Evolutionary conservation across 1,140 invertebrate genomes (phyloP).

Genomic region (Goniozus legneri): DNA sequence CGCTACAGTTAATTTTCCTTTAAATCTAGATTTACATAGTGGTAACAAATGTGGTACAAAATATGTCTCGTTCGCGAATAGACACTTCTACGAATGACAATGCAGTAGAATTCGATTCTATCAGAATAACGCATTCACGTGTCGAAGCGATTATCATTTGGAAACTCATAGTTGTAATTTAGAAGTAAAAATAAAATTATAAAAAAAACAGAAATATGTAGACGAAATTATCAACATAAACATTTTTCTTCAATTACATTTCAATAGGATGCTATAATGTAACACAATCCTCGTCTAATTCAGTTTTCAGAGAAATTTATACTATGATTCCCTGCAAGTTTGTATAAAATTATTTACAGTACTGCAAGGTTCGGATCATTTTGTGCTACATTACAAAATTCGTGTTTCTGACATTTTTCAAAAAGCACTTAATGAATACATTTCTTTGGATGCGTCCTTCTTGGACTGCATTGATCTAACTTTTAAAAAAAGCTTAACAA

Average conservation of each 20-base stretch:
- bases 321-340: constrained; percentile 26
- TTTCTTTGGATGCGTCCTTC: no score
- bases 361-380: constrained; percentile 17
- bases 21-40: constrained; percentile 40
- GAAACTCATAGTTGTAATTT: no score
- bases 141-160: not conserved
- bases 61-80: constrained; percentile 24
- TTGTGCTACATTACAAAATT: constrained; percentile 19
- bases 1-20: constrained; percentile 35
- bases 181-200: not conserved
- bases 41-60: constrained; percentile 51
- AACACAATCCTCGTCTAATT: no score
- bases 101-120: constrained; percentile 3
- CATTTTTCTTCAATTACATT: no score
- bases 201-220: not conserved
- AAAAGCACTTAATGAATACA: no score
- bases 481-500: no score
- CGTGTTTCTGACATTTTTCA: no score
- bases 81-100: constrained; percentile 8
- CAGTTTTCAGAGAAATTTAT: no score
- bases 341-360: constrained; percentile 40
- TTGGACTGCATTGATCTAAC: no score
- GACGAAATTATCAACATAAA: not conserved
- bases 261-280: no score
- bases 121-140: not conserved